Evolutionary conservation across 1,140 invertebrate genomes (phyloP).

Genomic region (Polypedilum pembai): DNA sequence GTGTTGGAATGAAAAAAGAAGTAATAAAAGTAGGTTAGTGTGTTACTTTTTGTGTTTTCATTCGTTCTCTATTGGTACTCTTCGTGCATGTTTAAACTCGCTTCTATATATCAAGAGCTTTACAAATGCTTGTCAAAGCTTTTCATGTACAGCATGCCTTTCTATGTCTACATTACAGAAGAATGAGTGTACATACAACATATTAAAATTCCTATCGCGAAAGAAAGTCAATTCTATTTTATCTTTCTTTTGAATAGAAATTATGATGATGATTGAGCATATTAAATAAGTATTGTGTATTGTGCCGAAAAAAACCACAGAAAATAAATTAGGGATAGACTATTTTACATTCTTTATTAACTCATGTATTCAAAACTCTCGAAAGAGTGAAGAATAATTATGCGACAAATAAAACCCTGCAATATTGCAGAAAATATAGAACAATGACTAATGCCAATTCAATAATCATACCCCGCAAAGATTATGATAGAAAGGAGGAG

Average conservation of each 20-base stretch:
- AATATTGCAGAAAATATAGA: not conserved
- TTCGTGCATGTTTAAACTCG: not conserved
- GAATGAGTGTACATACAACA: not conserved
- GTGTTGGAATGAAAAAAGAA: not conserved
- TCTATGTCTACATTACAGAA: not conserved
- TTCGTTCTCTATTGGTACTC: not conserved
- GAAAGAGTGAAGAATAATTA: not conserved
- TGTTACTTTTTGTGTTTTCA: not conserved
- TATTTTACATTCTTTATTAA: not conserved
- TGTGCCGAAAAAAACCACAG: not conserved
- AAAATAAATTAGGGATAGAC: not conserved
- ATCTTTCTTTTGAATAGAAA: not conserved
- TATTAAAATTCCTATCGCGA: slow-evolving; percentile 4
- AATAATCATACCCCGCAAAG: not conserved
- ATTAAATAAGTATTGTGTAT: slow-evolving; percentile 19
- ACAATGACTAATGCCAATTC: not conserved
- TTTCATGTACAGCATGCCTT: not conserved
- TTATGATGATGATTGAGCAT: slow-evolving; percentile 12
- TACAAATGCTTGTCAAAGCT: slow-evolving; percentile 12
- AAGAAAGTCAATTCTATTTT: not conserved
- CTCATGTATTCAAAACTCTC: not conserved
- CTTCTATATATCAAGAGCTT: not conserved
- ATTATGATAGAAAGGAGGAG: not conserved
- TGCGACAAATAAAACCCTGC: no score
- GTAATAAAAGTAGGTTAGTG: slow-evolving; percentile 17